Evolutionary conservation across 2,797 vertebrate genomes (phyloP), one percentile per base, ranked within the genome.

Genomic region (Numenius phaeopus): DNA sequence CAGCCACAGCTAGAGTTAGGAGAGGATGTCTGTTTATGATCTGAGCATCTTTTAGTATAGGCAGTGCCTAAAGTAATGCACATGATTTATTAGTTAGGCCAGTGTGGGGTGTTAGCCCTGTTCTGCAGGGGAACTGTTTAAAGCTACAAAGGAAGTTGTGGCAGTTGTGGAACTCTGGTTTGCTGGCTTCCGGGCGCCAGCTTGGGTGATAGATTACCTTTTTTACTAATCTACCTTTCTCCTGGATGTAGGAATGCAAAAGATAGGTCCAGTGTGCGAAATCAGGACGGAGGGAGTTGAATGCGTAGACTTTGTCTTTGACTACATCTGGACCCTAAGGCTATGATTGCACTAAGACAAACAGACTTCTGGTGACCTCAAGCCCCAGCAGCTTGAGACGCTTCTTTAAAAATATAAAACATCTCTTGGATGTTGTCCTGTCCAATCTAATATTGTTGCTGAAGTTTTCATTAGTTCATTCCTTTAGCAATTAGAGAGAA

Each of bases 401-500:
- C 62, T 93, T 71, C 70, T 73, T 90, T 81, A 87, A 70, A 95
- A 91, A 91, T 24, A 62, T 16, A 62, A 79, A 87, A 94, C 70
- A 39, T 76, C 34, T 75, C 46, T 83, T 79, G 86, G 30, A 90
- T 86, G 37, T 92, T 95, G 81, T 83, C 82, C 40, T 72, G 72
- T 89, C 76, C 55, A 20, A n/a, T 88, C 58, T 87, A 87, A 91
- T 79, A 81, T 55, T 76, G 55, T 84, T 96, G 82, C 76, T 92
- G 76, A 94, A 88, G 79, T 91, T 96, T 95, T 96, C 5, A 7
- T 78, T 86, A 76, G 82, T 91, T 94, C 89, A 62, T 87, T 95
- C 29, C 54, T 89, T 78, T 82, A 92, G 58, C 96, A 95, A 97
- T 81, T 96, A 90, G 95, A 94, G 70, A 88, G 90, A 91, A 86